Percentiles rank a stretch among this genome's conserved stretches.
Conservation (phyloP, 2,797 vertebrate species). For the Clamator glandarius region DNA sequence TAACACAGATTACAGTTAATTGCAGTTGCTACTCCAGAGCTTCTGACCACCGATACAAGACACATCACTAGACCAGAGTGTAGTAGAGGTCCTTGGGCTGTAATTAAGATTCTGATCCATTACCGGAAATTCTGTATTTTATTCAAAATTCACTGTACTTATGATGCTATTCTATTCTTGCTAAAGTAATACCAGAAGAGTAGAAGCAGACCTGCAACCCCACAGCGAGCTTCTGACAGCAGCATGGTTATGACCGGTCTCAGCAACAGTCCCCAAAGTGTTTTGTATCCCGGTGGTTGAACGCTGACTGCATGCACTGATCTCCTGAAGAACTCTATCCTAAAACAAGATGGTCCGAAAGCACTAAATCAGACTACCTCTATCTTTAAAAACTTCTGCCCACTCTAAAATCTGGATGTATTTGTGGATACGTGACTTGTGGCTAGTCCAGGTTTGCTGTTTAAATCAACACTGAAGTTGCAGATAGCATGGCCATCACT, state of each 20-base stretch:
- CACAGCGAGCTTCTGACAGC: accelerated
- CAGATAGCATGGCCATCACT: background rate
- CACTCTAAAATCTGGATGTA: background rate
- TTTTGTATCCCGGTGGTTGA: accelerated
- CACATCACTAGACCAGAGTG: accelerated
- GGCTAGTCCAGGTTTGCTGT: background rate
- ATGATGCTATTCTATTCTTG: background rate
- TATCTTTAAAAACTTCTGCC: background rate
- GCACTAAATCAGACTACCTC: background rate
- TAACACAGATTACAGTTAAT: background rate
- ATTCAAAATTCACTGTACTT: background rate
- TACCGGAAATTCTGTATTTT: background rate
- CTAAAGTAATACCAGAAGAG: background rate
- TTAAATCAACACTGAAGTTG: background rate
- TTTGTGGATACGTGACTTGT: background rate
- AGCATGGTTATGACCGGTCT: accelerated
- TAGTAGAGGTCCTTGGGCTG: background rate
- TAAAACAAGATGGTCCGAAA: background rate
- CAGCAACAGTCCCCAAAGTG: background rate
- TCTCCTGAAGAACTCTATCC: background rate
- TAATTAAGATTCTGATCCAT: background rate
- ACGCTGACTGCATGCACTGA: background rate
- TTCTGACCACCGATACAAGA: background rate
- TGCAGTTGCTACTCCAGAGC: background rate
- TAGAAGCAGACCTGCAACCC: background rate